Percentiles rank a stretch among this genome's conserved stretches.
These are phyloP conservation scores for Nesometra sesokonis DNA, from an alignment of 35 echinoderm and acorn worm genomes.

Conservation along the genomic window DNA sequence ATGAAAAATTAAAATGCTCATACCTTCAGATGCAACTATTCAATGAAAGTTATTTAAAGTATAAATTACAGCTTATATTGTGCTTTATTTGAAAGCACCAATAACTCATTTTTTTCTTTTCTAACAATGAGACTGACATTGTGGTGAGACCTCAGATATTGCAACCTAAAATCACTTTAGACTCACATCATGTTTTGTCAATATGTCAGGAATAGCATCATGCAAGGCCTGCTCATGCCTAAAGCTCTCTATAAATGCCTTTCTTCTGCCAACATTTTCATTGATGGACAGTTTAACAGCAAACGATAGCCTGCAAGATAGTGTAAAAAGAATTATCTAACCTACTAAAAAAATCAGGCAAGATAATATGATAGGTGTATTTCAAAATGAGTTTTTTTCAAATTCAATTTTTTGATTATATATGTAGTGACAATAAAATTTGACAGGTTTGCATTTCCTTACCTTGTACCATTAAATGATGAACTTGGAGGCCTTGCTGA, in stretches of 20 bases:
- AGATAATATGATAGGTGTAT: too few relatives aligned
- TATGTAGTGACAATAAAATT: background rate
- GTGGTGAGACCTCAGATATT: too few relatives aligned
- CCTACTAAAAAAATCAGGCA: too few relatives aligned
- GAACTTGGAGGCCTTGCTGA: slow-evolving; percentile 61
- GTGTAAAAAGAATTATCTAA: background rate
- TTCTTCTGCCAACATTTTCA: slow-evolving; percentile 30
- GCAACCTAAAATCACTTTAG: background rate
- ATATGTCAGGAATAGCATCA: background rate
- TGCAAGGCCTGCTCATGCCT: slow-evolving; percentile 21
- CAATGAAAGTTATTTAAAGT: too few relatives aligned
- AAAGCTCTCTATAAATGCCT: slow-evolving; percentile 27
- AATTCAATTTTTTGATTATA: too few relatives aligned
- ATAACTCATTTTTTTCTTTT: too few relatives aligned
- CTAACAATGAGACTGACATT: too few relatives aligned
- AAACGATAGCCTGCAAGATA: slow-evolving; percentile 45
- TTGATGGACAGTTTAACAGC: slow-evolving; percentile 53
- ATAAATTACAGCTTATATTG: too few relatives aligned
- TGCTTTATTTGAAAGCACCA: too few relatives aligned
- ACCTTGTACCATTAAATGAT: slow-evolving; percentile 38
- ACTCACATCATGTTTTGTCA: slow-evolving; percentile 38
- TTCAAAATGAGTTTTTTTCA: too few relatives aligned
- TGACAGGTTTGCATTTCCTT: background rate
- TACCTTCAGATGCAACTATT: too few relatives aligned
- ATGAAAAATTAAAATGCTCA: too few relatives aligned